Conservation (phyloP, 2,797 vertebrate species). For the Rachycentron canadum region DNA sequence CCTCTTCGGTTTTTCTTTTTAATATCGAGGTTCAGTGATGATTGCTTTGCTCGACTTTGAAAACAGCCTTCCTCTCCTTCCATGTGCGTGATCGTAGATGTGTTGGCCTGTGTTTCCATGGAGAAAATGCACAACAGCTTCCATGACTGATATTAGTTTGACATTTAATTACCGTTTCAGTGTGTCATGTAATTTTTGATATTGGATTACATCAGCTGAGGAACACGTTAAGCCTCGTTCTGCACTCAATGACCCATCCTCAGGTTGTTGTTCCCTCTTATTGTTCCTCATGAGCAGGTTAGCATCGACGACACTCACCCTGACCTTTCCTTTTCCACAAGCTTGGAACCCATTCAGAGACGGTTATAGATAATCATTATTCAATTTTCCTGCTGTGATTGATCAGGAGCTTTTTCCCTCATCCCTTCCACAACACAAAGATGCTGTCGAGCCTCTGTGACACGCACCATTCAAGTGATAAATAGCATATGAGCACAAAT, state of each 20-base stretch:
- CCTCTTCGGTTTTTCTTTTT: too few species aligned
- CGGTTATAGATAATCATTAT: slow-evolving; percentile 5
- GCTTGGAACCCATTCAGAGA: not conserved
- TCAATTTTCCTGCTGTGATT: not conserved
- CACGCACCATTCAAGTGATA: not conserved
- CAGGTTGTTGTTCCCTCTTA: not conserved
- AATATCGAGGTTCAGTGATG: too few species aligned
- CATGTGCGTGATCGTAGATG: not conserved
- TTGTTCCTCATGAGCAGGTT: slow-evolving; percentile 6
- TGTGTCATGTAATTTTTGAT: not conserved
- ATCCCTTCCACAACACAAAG: not conserved
- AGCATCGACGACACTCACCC: not conserved
- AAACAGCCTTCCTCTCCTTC: not conserved
- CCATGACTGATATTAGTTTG: not conserved
- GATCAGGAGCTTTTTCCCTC: not conserved
- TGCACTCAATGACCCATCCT: not conserved
- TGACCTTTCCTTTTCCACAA: slow-evolving; percentile 12
- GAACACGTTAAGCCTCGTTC: not conserved
- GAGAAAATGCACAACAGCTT: not conserved
- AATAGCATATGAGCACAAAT: not conserved
- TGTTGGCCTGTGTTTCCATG: not conserved
- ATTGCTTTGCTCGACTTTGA: not conserved
- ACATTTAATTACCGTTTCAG: not conserved
- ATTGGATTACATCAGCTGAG: not conserved
- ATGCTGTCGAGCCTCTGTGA: not conserved